Evolutionary conservation across 2,888 invertebrate genomes (phyloP).

Genomic region (Ommatoiulus sabulosus): DNA sequence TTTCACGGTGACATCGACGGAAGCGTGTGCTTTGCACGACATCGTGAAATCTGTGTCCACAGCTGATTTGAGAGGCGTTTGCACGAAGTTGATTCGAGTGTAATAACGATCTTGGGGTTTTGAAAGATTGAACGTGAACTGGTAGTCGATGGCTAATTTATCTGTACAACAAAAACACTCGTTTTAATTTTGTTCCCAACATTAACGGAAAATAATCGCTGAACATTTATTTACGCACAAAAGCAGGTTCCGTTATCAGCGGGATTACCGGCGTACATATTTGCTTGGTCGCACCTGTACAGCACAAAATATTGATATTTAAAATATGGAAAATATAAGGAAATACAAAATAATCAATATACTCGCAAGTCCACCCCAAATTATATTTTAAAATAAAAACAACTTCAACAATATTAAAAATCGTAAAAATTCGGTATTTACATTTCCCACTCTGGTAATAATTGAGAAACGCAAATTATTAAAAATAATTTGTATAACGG

Average conservation of each 20-base stretch:
- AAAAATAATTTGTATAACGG: no score
- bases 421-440: no score
- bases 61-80: constrained; percentile 91
- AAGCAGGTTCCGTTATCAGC: constrained; percentile 94
- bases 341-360: no score
- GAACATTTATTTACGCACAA: constrained; percentile 75
- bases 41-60: constrained; percentile 92
- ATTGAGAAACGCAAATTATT: no score
- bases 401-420: no score
- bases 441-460: no score
- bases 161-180: constrained; percentile 72
- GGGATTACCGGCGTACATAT: constrained; percentile 94
- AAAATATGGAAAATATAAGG: no score
- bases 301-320: constrained; percentile 53
- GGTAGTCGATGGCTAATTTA: constrained; percentile 96
- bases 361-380: no score
- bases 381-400: no score
- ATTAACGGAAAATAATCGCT: background rate
- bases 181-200: background rate
- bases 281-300: constrained; percentile 88
- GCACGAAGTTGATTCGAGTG: constrained; percentile 96
- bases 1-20: constrained; percentile 59
- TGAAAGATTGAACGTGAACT: constrained; percentile 98
- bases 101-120: constrained; percentile 96
- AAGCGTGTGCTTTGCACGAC: constrained; percentile 72